A percentile compares a stretch with the other conserved stretches of the same genome.
These are phyloP conservation scores for Mastomys natalensis DNA, from an alignment of 2,113 vertebrate genomes.

Conservation along the genomic window DNA sequence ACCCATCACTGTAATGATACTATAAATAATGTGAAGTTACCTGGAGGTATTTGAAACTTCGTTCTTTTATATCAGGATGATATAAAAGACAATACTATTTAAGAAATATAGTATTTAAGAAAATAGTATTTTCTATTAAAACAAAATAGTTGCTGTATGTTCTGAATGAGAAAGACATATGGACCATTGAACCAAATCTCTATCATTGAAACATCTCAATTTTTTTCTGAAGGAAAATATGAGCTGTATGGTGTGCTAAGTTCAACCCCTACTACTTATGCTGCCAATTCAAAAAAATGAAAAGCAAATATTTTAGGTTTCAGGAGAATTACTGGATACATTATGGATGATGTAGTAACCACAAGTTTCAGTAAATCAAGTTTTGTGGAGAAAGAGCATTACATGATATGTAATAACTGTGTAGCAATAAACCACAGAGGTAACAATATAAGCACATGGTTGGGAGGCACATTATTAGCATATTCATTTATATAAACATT, in stretches of 20 bases:
- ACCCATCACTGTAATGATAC: neutral
- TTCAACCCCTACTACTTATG: neutral
- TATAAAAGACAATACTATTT: constrained; percentile 71
- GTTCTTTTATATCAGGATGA: constrained; percentile 73
- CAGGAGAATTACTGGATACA: constrained; percentile 29
- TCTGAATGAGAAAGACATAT: constrained; percentile 75
- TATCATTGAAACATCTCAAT: constrained; percentile 14
- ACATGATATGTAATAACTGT: neutral
- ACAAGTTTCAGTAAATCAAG: constrained; percentile 67
- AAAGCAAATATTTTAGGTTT: constrained; percentile 60
- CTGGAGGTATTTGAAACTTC: constrained; percentile 26
- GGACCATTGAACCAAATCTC: constrained; percentile 74
- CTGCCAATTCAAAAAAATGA: constrained; percentile 28
- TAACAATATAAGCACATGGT: constrained; percentile 36
- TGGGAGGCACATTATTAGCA: neutral
- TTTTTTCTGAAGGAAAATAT: constrained; percentile 19
- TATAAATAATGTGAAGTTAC: constrained; percentile 1
- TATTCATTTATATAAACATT: neutral
- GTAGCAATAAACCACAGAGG: constrained; percentile 62
- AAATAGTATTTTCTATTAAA: constrained; percentile 63
- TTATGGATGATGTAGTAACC: constrained; percentile 62
- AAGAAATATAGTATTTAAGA: constrained; percentile 75
- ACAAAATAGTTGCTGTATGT: constrained; percentile 71
- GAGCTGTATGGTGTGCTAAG: no score
- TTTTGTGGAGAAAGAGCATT: constrained; percentile 70